These are phyloP conservation scores for Apamea sordens DNA, from an alignment of 2,888 invertebrate species.

Conservation along the genomic window DNA sequence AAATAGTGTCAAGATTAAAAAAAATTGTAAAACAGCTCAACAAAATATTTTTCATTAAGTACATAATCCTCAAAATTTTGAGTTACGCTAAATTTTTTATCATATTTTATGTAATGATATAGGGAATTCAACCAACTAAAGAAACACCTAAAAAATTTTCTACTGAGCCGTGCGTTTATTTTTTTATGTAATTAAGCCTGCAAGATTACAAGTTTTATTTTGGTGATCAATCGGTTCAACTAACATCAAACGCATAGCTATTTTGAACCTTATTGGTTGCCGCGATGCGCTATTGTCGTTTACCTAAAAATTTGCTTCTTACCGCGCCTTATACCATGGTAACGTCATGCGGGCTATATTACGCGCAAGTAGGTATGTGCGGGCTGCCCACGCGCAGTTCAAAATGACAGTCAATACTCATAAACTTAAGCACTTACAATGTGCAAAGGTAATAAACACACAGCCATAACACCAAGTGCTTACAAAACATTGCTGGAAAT, in stretches of 20 bases:
- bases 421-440: constrained; percentile 60
- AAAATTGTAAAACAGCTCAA: not conserved
- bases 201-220: not conserved
- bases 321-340: not conserved
- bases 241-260: not conserved
- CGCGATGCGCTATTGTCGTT: not conserved
- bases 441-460: constrained; percentile 47
- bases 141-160: not conserved
- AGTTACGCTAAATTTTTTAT: not conserved
- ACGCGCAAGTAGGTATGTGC: constrained; percentile 23
- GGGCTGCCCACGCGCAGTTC: constrained; percentile 65
- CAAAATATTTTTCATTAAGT: not conserved
- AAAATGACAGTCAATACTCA: constrained; percentile 68
- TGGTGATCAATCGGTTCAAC: not conserved
- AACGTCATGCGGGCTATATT: constrained; percentile 26
- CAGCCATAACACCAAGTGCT: constrained; percentile 34
- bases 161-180: not conserved
- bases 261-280: not conserved
- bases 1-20: not conserved
- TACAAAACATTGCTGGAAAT: constrained; percentile 21
- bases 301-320: not conserved
- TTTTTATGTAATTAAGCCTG: not conserved
- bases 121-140: not conserved
- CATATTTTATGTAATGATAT: not conserved
- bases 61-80: not conserved